Evolutionary conservation across 2,113 vertebrate genomes (phyloP).

Genomic region (Puntigrus tetrazona): DNA sequence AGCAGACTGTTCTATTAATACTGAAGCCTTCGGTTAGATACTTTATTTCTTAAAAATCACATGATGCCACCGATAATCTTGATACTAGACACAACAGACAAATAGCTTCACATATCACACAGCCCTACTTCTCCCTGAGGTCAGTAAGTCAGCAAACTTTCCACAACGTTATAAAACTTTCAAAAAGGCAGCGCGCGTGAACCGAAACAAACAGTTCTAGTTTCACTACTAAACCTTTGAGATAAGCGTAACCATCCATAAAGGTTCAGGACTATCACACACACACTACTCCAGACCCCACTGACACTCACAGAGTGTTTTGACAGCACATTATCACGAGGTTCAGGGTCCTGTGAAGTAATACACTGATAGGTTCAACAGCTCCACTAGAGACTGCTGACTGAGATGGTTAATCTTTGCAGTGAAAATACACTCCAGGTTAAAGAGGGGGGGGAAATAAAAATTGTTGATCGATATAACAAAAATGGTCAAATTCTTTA

Average conservation of each 20-base stretch:
- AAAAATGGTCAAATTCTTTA: not conserved
- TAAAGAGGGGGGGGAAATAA: no score
- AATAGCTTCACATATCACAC: not conserved
- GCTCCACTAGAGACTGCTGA: not conserved
- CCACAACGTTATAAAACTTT: conserved; percentile 6
- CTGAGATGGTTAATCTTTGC: conserved; percentile 16
- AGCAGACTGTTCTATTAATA: not conserved
- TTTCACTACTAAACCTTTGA: not conserved
- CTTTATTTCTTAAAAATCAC: not conserved
- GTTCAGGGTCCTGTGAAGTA: conserved; percentile 23
- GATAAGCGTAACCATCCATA: not conserved
- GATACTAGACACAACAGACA: not conserved
- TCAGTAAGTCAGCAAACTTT: conserved; percentile 40
- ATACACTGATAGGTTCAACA: conserved; percentile 12
- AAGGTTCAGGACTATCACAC: not conserved
- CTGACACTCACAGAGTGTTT: not conserved
- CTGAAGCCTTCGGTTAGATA: not conserved
- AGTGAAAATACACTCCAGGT: not conserved
- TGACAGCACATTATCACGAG: conserved; percentile 21
- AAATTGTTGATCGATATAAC: not conserved
- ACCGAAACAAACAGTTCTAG: conserved; percentile 20
- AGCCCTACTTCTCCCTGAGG: not conserved
- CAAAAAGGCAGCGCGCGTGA: not conserved
- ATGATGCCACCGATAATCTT: not conserved
- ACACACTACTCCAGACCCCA: not conserved